Evolutionary conservation across 2,113 vertebrate species (phyloP), one percentile per base, ranked within the genome.

Genomic region (Eclectus roratus): DNA sequence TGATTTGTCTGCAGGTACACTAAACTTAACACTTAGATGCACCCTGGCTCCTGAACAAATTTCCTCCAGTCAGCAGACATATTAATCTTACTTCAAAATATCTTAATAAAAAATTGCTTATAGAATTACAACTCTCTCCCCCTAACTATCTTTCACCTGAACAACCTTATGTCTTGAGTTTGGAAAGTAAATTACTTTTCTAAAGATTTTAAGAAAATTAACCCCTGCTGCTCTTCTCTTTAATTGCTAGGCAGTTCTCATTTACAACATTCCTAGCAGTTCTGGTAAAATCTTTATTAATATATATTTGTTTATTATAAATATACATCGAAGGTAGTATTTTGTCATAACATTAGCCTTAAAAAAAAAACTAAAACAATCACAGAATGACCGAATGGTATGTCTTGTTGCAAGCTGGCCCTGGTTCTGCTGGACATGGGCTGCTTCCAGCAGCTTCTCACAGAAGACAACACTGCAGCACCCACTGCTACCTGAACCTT

Each of bases 371-470:
- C 16, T 17, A 58, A 58, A 58, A 24, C 11, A 33, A 56, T 56
- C 31, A 56, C 37, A 46, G 18, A 53, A 49, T 44, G 33, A 44
- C 31, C 0, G 7, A 47, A 87, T 61, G 41, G 70, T 69, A 17
- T 1, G 0, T n/a, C 46, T 39, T 53, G 19, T 12, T 39, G 63
- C 53, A 1, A 1, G n/a, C 39, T 63, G 37, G 18, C 10, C 20
- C 28, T 46, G 19, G 33, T 47, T 89, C 28, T 41, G 1, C 25
- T 0, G 2, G 19, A 63, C 39, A n/a, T 2, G 1, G 6, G 16
- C 44, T 60, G 18, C 27, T 66, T 81, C 68, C 41, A 9, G 20
- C 25, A 43, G 1, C 56, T 88, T 56, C 29, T 56, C 49, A 41
- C 8, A 37, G 58, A 50, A 52, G 21, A 25, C 50, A 74, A 11